Conservation (phyloP, 2,888 invertebrate species). For the Eretmocerus hayati region DNA sequence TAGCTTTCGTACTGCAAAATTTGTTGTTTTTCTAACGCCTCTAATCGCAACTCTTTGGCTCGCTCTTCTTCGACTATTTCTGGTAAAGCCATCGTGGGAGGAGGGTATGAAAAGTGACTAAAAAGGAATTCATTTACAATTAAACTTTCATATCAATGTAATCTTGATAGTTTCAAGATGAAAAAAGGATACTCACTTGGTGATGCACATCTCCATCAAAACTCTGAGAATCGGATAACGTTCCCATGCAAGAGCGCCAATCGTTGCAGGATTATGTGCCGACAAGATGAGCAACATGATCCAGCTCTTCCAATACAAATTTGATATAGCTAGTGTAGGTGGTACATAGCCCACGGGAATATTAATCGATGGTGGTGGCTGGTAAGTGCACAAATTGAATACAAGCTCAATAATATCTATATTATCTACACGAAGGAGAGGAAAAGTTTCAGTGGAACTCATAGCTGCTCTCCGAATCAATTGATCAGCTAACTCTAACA, state of each 20-base stretch:
- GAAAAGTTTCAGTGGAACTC: constrained; percentile 64
- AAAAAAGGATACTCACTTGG: constrained; percentile 58
- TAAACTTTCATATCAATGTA: background rate
- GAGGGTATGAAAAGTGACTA: constrained; percentile 65
- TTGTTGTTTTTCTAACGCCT: constrained; percentile 65
- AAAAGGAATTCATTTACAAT: constrained; percentile 23
- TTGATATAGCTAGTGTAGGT: constrained; percentile 84
- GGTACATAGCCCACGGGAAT: constrained; percentile 79
- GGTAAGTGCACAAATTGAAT: constrained; percentile 84
- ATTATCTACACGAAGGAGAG: constrained; percentile 69
- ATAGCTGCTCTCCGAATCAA: constrained; percentile 78
- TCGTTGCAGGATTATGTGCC: constrained; percentile 84
- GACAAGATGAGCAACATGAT: constrained; percentile 76
- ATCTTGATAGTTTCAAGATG: background rate
- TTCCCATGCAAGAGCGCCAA: constrained; percentile 82
- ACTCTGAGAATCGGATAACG: constrained; percentile 84
- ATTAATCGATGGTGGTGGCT: constrained; percentile 86
- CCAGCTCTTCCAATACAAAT: constrained; percentile 94
- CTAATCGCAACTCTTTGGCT: constrained; percentile 61
- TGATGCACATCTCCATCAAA: constrained; percentile 95
- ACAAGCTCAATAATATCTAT: constrained; percentile 81
- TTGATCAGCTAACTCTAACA: constrained; percentile 79
- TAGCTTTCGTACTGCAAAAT: constrained; percentile 87
- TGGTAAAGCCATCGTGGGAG: constrained; percentile 57
- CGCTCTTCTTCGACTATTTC: constrained; percentile 56